These are phyloP conservation scores for Coccyzus lansbergi DNA, from an alignment of 2,797 vertebrate species.

Conservation along the genomic window DNA sequence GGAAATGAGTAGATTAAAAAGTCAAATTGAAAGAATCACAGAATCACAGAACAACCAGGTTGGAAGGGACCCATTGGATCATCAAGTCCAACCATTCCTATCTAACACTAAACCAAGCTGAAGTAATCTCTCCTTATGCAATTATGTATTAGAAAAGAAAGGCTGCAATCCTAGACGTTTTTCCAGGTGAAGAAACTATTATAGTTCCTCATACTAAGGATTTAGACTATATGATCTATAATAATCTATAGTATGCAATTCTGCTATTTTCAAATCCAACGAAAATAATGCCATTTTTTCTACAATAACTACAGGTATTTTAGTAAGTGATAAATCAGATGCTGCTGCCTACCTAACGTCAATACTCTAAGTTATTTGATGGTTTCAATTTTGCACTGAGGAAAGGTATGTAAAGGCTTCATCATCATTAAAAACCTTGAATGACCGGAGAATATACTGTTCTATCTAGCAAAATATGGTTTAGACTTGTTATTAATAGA, in stretches of 20 bases:
- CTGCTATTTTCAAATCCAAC: not conserved
- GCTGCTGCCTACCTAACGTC: not conserved
- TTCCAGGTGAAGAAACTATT: not conserved
- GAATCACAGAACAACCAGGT: too few species aligned
- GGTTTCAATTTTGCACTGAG: not conserved
- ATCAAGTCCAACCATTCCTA: too few species aligned
- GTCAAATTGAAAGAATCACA: not conserved
- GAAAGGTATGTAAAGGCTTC: not conserved
- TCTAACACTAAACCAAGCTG: too few species aligned
- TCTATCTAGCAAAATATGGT: not conserved
- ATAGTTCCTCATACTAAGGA: not conserved
- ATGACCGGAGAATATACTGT: not conserved
- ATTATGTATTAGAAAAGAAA: not conserved
- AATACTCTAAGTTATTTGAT: not conserved
- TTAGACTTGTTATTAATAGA: not conserved
- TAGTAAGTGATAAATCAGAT: not conserved
- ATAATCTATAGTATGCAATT: not conserved
- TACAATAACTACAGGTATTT: not conserved
- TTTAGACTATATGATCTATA: not conserved
- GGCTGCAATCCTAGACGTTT: not conserved
- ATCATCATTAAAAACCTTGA: not conserved
- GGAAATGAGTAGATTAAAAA: not conserved
- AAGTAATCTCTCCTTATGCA: not conserved
- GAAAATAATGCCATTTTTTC: rapidly evolving
- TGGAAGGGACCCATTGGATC: too few species aligned